phyloP scores from a whole-genome alignment of 2,113 vertebrate species.

The Bufo bufo region DNA sequence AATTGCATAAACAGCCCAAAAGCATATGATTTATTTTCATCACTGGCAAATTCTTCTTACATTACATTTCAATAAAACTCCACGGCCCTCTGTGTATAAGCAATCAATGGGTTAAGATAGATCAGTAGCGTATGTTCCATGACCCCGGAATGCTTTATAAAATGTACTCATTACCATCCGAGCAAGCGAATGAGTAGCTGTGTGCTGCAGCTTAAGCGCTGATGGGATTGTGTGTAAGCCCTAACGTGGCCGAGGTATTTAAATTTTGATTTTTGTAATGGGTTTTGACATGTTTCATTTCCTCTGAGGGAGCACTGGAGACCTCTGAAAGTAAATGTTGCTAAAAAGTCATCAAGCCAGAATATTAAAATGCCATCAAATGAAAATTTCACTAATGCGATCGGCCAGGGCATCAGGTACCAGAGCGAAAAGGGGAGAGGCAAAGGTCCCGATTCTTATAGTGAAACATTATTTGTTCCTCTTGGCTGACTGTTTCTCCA shows the following conservation, averaged over 20 bases:
- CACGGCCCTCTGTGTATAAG: slow-evolving; percentile 86
- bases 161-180: slow-evolving; percentile 96
- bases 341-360: slow-evolving; percentile 99
- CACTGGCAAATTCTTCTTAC: slow-evolving; percentile 70
- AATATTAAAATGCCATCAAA: slow-evolving; percentile 99
- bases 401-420: slow-evolving; percentile 94
- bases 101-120: slow-evolving; percentile 97
- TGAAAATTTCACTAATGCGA: slow-evolving; percentile 99
- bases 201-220: slow-evolving; percentile 87
- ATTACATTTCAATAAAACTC: slow-evolving; percentile 88
- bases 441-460: slow-evolving; percentile 89
- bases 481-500: slow-evolving; percentile 96
- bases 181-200: slow-evolving; percentile 95
- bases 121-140: slow-evolving; percentile 96
- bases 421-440: slow-evolving; percentile 79
- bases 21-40: slow-evolving; percentile 60
- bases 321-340: slow-evolving; percentile 99
- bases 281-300: slow-evolving; percentile 99
- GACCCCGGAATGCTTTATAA: slow-evolving; percentile 99
- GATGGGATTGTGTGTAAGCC: slow-evolving; percentile 93
- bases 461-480: slow-evolving; percentile 99
- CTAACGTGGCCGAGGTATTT: slow-evolving; percentile 98
- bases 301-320: slow-evolving; percentile 95
- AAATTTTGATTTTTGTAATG: slow-evolving; percentile 99
- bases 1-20: background rate